Base-by-base conservation (phyloP, 2,113 vertebrate genomes). In the Gambusia holbrooki region DNA sequence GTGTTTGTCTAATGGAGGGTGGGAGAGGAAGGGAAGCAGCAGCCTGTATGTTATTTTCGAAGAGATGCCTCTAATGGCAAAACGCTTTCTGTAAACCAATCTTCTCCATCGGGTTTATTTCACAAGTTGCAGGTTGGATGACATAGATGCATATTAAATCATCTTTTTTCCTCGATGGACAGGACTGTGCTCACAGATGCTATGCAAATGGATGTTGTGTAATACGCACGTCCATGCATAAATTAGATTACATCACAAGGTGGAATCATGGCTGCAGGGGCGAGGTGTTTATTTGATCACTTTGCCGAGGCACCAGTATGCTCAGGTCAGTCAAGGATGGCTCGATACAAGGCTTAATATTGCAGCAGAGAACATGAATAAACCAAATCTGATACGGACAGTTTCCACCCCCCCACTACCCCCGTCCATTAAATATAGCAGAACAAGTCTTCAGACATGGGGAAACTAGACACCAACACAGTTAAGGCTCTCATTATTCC, bases 341-440 rank as follows among this genome's bases (percentile, higher is more conserved):
- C 87, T 92, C 86, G 69, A 91, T 91, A 81, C 69, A 66, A 10
- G 87, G 86, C 84, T 92, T 90, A 93, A 91, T 90, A 91, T 91
- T 91, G 90, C 88, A 91, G 81, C 83, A 76, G 87, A 84, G 88
- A 89, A 77, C 80, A 91, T 91, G 86, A 93, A 91, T 93, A 90
- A 92, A 92, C 89, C 84, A 90, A 92, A 89, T 84, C 81, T 79
- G 86, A 91, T 88, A 88, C 85, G 40, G 13, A 86, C 87, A 79
- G 74, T 54, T 35, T 81, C 40, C 84, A 79, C 79, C 81, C 77
- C 86, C 80, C 40, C 84, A 79, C 81, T 77, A 73, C 86, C 79
- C 40, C 77, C 77, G 83, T 88, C 84, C 83, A 88, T 88, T 90
- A 89, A 82, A 89, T 80, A 84, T 78, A 89, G 77, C 75, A 64